These are phyloP conservation scores for Agriotes lineatus DNA, from an alignment of 2,888 invertebrate species.

Conservation along the genomic window DNA sequence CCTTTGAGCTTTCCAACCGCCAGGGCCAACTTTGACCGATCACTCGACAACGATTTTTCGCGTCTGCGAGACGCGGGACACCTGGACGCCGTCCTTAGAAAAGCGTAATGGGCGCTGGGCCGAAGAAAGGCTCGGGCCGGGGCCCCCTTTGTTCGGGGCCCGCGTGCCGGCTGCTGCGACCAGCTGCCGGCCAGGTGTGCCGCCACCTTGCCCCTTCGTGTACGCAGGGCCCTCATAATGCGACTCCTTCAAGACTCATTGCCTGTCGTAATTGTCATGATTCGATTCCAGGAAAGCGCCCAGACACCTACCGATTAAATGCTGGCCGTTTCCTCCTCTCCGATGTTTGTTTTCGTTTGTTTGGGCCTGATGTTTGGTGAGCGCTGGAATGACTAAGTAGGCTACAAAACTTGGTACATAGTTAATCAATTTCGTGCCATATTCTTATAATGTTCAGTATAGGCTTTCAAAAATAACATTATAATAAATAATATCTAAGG, in stretches of 20 bases:
- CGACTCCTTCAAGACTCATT: constrained; percentile 42
- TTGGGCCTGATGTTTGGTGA: too few species aligned
- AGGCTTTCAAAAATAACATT: too few species aligned
- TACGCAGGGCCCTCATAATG: constrained; percentile 39
- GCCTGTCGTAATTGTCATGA: constrained; percentile 33
- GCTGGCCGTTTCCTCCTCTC: not conserved
- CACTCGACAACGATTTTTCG: constrained; percentile 18
- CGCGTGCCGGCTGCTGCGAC: constrained; percentile 51
- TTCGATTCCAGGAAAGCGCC: constrained; percentile 8
- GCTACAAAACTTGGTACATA: too few species aligned
- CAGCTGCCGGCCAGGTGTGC: constrained; percentile 65
- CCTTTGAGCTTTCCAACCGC: too few species aligned
- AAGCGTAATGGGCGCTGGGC: constrained; percentile 45
- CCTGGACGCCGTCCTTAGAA: constrained; percentile 47
- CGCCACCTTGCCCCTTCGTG: constrained; percentile 47
- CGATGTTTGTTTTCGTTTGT: too few species aligned
- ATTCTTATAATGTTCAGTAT: too few species aligned
- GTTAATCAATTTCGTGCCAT: too few species aligned
- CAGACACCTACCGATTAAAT: constrained; percentile 1
- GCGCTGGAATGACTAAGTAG: too few species aligned
- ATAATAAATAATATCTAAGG: too few species aligned
- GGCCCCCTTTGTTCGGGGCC: constrained; percentile 44
- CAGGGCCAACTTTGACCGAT: too few species aligned
- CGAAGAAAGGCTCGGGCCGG: constrained; percentile 50
- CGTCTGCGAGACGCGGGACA: constrained; percentile 27